These are phyloP conservation scores for Cryptocephalus moraei DNA, from an alignment of 2,888 invertebrate genomes.

Conservation along the genomic window DNA sequence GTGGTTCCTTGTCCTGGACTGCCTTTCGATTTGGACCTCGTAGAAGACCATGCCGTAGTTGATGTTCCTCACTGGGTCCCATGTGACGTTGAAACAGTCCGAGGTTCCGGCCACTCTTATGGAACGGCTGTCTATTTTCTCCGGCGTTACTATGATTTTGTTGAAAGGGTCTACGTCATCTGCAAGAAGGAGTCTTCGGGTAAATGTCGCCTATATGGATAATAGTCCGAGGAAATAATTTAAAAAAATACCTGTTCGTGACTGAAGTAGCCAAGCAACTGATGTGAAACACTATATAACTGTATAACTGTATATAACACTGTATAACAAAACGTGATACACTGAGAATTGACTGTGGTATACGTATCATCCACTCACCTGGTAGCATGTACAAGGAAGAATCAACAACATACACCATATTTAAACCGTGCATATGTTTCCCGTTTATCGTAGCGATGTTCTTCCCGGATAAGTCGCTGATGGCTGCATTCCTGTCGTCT, in stretches of 20 bases:
- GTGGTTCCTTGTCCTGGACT: background rate
- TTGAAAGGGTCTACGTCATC: constrained; percentile 16
- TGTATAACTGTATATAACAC: too few relatives aligned
- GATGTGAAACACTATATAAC: constrained; percentile 1
- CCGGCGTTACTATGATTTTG: constrained; percentile 60
- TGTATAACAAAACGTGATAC: too few relatives aligned
- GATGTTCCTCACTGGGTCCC: constrained; percentile 64
- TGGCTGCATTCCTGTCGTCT: constrained; percentile 59
- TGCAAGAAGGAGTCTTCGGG: constrained; percentile 4
- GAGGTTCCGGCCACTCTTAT: constrained; percentile 65
- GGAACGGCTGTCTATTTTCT: constrained; percentile 53
- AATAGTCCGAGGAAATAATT: background rate
- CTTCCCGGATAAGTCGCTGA: constrained; percentile 64
- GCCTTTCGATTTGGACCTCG: constrained; percentile 58
- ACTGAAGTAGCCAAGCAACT: too few relatives aligned
- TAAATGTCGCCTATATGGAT: too few relatives aligned
- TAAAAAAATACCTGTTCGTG: background rate
- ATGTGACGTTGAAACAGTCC: constrained; percentile 74
- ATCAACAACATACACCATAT: constrained; percentile 64
- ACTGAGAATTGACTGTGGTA: too few relatives aligned
- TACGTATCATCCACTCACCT: constrained; percentile 12
- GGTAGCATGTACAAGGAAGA: constrained; percentile 41
- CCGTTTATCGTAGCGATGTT: constrained; percentile 60
- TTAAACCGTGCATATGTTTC: constrained; percentile 52
- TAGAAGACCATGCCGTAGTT: constrained; percentile 78